A percentile compares a stretch with the other conserved stretches of the same genome.
These are phyloP conservation scores for Oligia latruncula DNA, from an alignment of 2,888 invertebrate species.

Conservation along the genomic window DNA sequence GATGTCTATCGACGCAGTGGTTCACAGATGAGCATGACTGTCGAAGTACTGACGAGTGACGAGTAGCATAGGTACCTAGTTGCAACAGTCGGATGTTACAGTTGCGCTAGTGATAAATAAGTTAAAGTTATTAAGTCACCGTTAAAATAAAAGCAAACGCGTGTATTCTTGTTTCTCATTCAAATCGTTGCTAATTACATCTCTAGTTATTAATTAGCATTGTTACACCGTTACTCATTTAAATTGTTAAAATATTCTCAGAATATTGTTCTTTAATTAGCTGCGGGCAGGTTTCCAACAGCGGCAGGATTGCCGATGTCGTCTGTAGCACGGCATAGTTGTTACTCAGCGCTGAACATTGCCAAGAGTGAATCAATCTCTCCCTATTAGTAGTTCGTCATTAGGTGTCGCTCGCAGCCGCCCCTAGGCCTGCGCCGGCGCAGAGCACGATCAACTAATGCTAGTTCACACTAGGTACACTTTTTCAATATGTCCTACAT, in stretches of 20 bases:
- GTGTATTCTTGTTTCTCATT: conserved; percentile 60
- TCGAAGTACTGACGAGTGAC: background rate
- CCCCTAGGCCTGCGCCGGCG: background rate
- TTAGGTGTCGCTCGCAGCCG: background rate
- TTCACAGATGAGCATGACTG: background rate
- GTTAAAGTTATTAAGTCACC: conserved; percentile 38
- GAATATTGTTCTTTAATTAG: conserved; percentile 63
- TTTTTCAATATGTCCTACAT: no score
- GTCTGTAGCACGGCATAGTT: background rate
- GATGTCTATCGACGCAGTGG: background rate
- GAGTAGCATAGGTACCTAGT: background rate
- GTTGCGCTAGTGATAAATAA: no score
- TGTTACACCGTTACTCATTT: conserved; percentile 65
- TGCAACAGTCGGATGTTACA: background rate
- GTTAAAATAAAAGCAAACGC: conserved; percentile 54
- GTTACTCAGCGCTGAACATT: background rate
- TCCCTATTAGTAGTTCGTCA: background rate
- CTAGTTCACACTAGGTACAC: background rate
- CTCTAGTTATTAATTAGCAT: conserved; percentile 64
- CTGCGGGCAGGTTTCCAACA: conserved; percentile 49
- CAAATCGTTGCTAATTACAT: conserved; percentile 62
- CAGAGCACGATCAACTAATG: background rate
- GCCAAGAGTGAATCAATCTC: background rate
- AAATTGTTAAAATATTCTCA: conserved; percentile 69
- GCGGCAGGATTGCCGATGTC: conserved; percentile 33